Percentiles rank a stretch among this genome's conserved stretches.
Evolutionary conservation across 2,113 vertebrate genomes (phyloP).

Genomic region (Lipophrys pholis): DNA sequence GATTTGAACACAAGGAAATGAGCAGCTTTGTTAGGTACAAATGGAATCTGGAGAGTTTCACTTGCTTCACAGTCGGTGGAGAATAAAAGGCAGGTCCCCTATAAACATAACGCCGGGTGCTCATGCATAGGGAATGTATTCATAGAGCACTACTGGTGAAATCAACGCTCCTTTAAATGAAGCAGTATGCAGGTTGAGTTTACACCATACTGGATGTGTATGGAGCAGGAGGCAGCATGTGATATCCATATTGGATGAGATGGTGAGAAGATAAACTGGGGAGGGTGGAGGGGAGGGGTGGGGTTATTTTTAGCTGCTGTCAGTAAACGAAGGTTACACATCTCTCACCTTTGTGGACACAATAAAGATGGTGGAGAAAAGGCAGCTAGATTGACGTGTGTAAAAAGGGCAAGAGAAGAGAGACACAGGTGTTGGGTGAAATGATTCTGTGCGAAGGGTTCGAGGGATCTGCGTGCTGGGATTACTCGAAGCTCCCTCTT

Average conservation of each 20-base stretch:
- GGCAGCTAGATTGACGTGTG: constrained; percentile 1
- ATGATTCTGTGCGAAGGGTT: constrained; percentile 48
- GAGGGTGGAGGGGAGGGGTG: constrained; percentile 10
- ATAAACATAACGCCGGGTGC: constrained; percentile 46
- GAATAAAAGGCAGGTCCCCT: constrained; percentile 34
- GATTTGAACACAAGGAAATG: constrained; percentile 49
- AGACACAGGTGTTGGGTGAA: constrained; percentile 28
- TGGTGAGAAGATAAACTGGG: constrained; percentile 60
- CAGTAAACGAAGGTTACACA: constrained; percentile 72
- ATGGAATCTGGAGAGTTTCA: constrained; percentile 48
- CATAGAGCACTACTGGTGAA: constrained; percentile 53
- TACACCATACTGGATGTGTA: constrained; percentile 64
- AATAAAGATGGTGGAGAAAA: constrained; percentile 19
- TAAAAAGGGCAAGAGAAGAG: constrained; percentile 36
- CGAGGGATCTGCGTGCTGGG: constrained; percentile 37
- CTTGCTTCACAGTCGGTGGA: constrained; percentile 28
- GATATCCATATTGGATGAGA: constrained; percentile 74
- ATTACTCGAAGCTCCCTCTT: constrained; percentile 33
- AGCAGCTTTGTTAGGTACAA: constrained; percentile 38
- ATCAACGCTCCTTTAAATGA: constrained; percentile 73
- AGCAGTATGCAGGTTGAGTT: constrained; percentile 58
- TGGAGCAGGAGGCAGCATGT: constrained; percentile 52
- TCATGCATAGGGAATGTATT: constrained; percentile 63
- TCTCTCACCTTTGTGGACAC: constrained; percentile 53
- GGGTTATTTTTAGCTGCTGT: constrained; percentile 74